Evolutionary conservation across 1,140 invertebrate genomes (phyloP).

Genomic region (Listronotus oregonensis): DNA sequence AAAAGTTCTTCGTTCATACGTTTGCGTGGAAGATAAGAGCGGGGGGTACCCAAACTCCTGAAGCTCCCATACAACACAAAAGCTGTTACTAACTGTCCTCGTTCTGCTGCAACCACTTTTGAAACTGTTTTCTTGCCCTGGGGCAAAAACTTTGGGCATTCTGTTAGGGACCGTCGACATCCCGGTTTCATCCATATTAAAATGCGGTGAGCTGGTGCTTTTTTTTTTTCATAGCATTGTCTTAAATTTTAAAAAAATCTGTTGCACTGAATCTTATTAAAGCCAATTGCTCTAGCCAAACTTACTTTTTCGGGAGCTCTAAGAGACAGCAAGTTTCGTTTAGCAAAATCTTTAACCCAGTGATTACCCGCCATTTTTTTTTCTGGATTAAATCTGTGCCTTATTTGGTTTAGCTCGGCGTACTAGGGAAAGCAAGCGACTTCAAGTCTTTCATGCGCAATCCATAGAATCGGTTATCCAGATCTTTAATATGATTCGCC

Average conservation of each 20-base stretch:
- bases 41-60: conserved; percentile 48
- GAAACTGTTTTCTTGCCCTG: conserved; percentile 49
- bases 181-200: conserved; percentile 51
- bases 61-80: conserved; percentile 50
- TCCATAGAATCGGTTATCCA: conserved; percentile 42
- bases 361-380: conserved; percentile 39
- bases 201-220: conserved; percentile 14
- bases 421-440: conserved; percentile 44
- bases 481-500: conserved; percentile 38
- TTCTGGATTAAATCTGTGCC: background rate
- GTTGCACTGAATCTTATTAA: background rate
- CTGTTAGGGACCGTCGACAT: conserved; percentile 45
- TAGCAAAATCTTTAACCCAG: background rate
- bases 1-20: conserved; percentile 29
- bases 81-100: conserved; percentile 48
- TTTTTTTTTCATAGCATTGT: background rate
- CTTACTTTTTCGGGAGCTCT: background rate
- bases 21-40: conserved; percentile 52
- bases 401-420: conserved; percentile 38
- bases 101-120: conserved; percentile 45
- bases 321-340: background rate
- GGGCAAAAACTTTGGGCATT: conserved; percentile 43
- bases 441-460: conserved; percentile 38
- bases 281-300: background rate
- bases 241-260: background rate